Conservation (phyloP, 2,888 invertebrate genomes). For the Epistrophella euchroma region DNA sequence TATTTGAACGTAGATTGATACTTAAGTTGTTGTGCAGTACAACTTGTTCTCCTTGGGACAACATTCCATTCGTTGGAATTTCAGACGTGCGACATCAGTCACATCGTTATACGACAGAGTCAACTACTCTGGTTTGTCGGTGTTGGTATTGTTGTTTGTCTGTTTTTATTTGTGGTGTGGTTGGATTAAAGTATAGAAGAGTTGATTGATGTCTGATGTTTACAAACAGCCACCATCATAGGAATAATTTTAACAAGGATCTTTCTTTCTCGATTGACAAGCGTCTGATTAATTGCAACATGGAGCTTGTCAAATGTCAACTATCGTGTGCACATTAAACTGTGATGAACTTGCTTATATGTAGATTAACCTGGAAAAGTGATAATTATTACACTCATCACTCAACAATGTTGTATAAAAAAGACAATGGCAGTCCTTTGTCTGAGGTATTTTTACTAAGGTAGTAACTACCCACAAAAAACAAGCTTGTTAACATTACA, state of each 20-base stretch:
- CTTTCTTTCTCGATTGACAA: slow-evolving; percentile 51
- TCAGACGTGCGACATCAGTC: slow-evolving; percentile 66
- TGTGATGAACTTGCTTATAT: slow-evolving; percentile 57
- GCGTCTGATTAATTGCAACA: slow-evolving; percentile 69
- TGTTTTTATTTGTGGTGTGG: slow-evolving; percentile 30
- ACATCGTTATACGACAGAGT: slow-evolving; percentile 34
- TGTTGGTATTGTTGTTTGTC: slow-evolving; percentile 37
- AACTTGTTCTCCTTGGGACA: slow-evolving; percentile 72
- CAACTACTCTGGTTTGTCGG: slow-evolving; percentile 55
- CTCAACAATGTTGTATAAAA: neutral
- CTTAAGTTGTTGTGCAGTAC: slow-evolving; percentile 8
- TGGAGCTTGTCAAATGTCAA: slow-evolving; percentile 65
- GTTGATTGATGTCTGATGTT: slow-evolving; percentile 63
- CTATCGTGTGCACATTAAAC: slow-evolving; percentile 44
- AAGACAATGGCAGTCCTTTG: neutral
- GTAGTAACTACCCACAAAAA: neutral
- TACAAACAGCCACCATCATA: slow-evolving; percentile 37
- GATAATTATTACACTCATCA: slow-evolving; percentile 19
- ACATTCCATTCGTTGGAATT: slow-evolving; percentile 65
- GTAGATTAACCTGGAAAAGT: slow-evolving; percentile 7
- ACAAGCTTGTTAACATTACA: too few species aligned
- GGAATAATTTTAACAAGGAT: slow-evolving; percentile 50
- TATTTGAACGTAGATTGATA: slow-evolving; percentile 1
- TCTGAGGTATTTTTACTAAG: neutral
- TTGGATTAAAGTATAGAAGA: slow-evolving; percentile 28